These are phyloP conservation scores for Excalfactoria chinensis DNA, from an alignment of 2,113 vertebrate species.

Conservation along the genomic window DNA sequence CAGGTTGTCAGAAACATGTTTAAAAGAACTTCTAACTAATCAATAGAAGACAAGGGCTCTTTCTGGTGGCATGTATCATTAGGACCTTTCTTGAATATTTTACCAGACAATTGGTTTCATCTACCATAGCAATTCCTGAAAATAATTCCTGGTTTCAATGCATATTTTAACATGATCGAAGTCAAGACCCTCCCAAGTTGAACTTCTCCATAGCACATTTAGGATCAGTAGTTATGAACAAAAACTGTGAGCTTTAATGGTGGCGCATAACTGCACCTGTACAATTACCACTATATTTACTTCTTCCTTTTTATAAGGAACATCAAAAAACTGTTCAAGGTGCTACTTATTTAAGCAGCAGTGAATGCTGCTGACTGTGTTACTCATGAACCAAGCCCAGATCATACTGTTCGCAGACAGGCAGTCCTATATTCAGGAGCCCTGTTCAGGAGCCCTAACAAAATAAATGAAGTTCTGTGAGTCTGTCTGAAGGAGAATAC, in stretches of 20 bases:
- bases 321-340: not conserved
- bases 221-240: not conserved
- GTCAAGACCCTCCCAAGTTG: not conserved
- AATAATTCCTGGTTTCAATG: not conserved
- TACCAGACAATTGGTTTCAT: not conserved
- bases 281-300: not conserved
- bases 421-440: not conserved
- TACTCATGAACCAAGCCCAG: not conserved
- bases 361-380: not conserved
- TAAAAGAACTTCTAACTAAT: not conserved
- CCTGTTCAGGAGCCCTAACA: not conserved
- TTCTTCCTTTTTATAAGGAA: not conserved
- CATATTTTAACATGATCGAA: not conserved
- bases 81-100: not conserved
- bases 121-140: not conserved
- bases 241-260: not conserved
- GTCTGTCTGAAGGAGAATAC: not conserved
- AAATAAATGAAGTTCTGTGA: constrained; percentile 35
- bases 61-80: not conserved
- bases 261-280: not conserved
- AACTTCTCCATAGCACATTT: not conserved
- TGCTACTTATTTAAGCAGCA: not conserved
- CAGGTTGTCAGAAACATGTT: not conserved
- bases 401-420: constrained; percentile 4
- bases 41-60: not conserved